Evolutionary conservation across 2,797 vertebrate genomes (phyloP).

Genomic region (Amphiprion clarkii): DNA sequence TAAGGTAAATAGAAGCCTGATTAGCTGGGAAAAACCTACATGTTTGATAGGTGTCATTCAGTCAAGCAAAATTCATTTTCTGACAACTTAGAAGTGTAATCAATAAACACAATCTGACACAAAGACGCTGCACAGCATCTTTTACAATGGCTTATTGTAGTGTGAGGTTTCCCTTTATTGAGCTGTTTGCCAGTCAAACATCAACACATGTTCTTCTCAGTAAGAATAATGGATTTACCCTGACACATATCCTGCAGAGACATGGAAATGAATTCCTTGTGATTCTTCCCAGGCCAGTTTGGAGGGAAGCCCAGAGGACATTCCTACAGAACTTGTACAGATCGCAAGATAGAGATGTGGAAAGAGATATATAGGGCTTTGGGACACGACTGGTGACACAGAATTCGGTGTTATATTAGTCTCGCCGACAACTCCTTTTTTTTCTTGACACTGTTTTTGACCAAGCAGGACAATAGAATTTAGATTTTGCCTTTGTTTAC

Average conservation of each 20-base stretch:
- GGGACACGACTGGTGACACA: not conserved
- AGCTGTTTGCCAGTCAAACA: slow-evolving; percentile 27
- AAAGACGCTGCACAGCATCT: not conserved
- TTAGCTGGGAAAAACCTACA: not conserved
- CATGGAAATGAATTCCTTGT: not conserved
- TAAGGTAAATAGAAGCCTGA: not conserved
- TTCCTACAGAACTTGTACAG: slow-evolving; percentile 8
- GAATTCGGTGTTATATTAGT: not conserved
- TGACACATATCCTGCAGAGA: slow-evolving; percentile 38
- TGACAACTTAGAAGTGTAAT: not conserved
- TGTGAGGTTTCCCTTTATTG: slow-evolving; percentile 8
- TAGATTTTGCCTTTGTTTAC: too few species aligned
- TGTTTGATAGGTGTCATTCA: not conserved
- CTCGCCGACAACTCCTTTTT: not conserved
- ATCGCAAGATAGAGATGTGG: not conserved
- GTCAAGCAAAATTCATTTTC: not conserved
- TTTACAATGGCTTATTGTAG: not conserved
- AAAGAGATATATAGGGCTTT: not conserved
- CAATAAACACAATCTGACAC: not conserved
- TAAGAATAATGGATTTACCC: slow-evolving; percentile 18
- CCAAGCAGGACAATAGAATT: not conserved
- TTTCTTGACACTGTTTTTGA: not conserved
- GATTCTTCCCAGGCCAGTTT: slow-evolving; percentile 4
- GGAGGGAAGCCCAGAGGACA: slow-evolving; percentile 17
- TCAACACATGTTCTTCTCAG: slow-evolving; percentile 27